phyloP scores from a whole-genome alignment of 2,113 vertebrate species.

The Syngnathus scovelli region DNA sequence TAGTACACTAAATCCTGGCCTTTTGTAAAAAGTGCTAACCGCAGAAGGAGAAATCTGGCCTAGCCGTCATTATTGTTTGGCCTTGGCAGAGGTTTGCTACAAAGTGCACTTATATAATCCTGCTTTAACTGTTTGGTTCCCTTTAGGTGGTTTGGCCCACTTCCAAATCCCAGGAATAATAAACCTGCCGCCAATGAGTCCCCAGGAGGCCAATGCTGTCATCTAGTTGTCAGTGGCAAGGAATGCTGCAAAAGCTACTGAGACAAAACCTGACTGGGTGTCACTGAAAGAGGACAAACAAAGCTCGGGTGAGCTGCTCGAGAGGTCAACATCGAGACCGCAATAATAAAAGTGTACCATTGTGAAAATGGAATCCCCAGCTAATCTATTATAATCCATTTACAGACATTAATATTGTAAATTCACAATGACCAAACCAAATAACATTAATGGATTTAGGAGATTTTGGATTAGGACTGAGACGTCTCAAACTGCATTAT shows the following conservation, averaged over 20 bases:
- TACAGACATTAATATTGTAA: neutral
- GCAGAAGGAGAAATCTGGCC: neutral
- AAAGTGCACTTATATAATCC: neutral
- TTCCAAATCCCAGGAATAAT: conserved; percentile 36
- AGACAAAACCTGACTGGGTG: conserved; percentile 17
- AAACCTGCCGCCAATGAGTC: conserved; percentile 43
- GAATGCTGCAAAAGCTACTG: conserved; percentile 39
- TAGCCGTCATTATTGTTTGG: neutral
- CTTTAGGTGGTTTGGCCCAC: conserved; percentile 4
- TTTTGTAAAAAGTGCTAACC: neutral
- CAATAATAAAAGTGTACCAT: neutral
- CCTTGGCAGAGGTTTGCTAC: neutral
- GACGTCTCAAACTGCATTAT: neutral
- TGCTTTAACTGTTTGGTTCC: neutral
- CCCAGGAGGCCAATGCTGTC: conserved; percentile 28
- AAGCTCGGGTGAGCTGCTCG: conserved; percentile 28
- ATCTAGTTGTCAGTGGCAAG: conserved; percentile 33
- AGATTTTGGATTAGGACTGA: neutral
- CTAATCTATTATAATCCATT: neutral
- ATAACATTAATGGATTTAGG: neutral
- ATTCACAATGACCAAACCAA: neutral
- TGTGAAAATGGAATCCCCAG: neutral
- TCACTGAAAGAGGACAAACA: conserved; percentile 12
- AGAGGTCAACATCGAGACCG: conserved; percentile 5
- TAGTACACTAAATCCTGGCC: neutral